These are phyloP conservation scores for Chiroxiphia lanceolata DNA, from an alignment of 2,797 vertebrate genomes.

Conservation along the genomic window DNA sequence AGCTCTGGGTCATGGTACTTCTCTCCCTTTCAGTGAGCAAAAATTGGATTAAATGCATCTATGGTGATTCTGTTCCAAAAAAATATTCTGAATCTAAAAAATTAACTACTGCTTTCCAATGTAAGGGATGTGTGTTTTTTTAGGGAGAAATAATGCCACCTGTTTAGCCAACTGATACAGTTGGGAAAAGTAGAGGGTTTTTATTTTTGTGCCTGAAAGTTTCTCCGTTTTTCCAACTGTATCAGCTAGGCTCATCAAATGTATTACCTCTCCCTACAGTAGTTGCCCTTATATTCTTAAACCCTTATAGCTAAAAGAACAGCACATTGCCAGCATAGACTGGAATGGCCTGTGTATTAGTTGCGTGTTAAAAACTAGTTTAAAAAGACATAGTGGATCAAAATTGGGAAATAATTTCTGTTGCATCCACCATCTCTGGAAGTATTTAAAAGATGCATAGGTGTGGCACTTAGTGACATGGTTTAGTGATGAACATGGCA, in stretches of 20 bases:
- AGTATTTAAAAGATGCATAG: neutral
- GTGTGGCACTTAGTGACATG: neutral
- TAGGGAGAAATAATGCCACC: neutral
- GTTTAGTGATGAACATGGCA: neutral
- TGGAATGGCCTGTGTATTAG: neutral
- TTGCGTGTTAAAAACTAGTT: neutral
- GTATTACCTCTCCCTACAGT: neutral
- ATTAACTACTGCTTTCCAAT: neutral
- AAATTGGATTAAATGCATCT: neutral
- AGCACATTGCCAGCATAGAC: neutral
- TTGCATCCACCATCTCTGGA: neutral
- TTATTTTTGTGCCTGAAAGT: neutral
- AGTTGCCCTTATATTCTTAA: neutral
- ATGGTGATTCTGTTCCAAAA: neutral
- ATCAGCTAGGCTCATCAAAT: neutral
- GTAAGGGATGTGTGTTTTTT: neutral
- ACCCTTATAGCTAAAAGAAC: neutral
- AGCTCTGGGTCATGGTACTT: neutral
- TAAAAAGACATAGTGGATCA: neutral
- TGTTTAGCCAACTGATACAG: neutral
- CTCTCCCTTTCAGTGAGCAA: neutral
- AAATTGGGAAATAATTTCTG: neutral
- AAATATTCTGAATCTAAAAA: neutral
- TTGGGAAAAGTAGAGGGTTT: neutral
- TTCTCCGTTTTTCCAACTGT: neutral